Evolutionary conservation across 2,888 invertebrate genomes (phyloP).

Genomic region (Ichneumon xanthorius): DNA sequence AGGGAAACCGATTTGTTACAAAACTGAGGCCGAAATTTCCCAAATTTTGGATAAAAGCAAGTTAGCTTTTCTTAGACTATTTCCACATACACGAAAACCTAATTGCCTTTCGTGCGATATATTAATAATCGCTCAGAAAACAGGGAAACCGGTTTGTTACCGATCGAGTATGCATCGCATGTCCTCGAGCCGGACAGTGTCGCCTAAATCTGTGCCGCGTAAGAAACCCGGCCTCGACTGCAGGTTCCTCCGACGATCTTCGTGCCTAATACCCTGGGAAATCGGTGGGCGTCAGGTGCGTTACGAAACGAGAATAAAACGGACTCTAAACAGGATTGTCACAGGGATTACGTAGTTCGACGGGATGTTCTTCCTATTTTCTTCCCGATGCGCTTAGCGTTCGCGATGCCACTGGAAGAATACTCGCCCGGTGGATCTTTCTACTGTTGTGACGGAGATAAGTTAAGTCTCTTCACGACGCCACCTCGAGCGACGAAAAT

Average conservation of each 20-base stretch:
- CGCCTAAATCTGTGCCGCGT: background rate
- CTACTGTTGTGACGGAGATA: conserved; percentile 82
- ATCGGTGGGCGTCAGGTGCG: conserved; percentile 51
- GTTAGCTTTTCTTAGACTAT: no score
- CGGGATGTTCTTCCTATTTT: conserved; percentile 1
- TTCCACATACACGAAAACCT: no score
- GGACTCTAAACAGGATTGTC: conserved; percentile 38
- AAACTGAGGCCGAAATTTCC: no score
- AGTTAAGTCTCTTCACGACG: conserved; percentile 84
- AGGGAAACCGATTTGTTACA: no score
- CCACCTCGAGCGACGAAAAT: conserved; percentile 85
- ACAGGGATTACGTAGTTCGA: background rate
- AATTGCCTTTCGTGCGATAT: no score
- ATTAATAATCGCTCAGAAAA: no score
- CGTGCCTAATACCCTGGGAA: conserved; percentile 20
- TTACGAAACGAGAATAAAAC: conserved; percentile 57
- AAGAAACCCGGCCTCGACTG: background rate
- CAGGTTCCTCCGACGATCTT: conserved; percentile 24
- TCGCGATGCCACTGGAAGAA: conserved; percentile 28
- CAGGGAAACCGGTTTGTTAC: no score
- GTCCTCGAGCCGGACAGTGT: background rate
- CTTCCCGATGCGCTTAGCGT: conserved; percentile 49
- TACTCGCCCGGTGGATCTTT: conserved; percentile 52
- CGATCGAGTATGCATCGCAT: no score
- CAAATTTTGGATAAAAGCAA: no score